Evolutionary conservation across 2,113 vertebrate genomes (phyloP), one percentile per base, ranked within the genome.

Genomic region (Cyphomyrus plagiostoma): DNA sequence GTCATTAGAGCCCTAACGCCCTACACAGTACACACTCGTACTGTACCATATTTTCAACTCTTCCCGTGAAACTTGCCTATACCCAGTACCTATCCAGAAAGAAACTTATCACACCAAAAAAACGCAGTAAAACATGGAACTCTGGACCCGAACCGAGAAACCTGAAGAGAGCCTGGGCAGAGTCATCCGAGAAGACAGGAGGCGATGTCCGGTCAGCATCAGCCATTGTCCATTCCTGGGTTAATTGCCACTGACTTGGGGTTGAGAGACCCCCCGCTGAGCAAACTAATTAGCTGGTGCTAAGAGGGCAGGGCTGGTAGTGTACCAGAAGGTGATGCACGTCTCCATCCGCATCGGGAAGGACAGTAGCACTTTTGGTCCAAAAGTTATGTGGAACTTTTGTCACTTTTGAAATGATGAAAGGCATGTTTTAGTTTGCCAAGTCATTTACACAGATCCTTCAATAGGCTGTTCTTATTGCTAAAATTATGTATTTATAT

Each of bases 181-280:
- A 93, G 94, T 93, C 93, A 95, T 92, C 86, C 92, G 94, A 95
- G 94, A 94, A 91, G 90, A 92, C 52, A 91, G 92, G 90, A 92
- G 35, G 30, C 39, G n/a, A 62, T 42, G 35, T 45, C 10, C 86
- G 90, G 89, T 87, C 89, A 92, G 92, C 90, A 0, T 82, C 88
- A 85, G 85, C 94, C 66, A 90, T 94, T 95, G 93, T 94, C 85
- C 91, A 89, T 74, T 6, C 86, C 85, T 88, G 92, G 91, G 91
- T 93, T 93, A 93, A 91, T 92, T 86, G 11, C 48, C 17, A 90
- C 89, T 91, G 92, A 88, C 88, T 21, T 91, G 0, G 6, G 23
- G n/a, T 89, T 91, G 35, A 88, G 35, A 42, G 53, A 5, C 53
- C 86, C 86, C 86, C 86, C 0, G 53, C 52, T 5, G 86, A 62